Percentiles rank a stretch among this genome's conserved stretches.
Conservation (phyloP, 1,140 invertebrate genomes). For the Nasonia giraulti region DNA sequence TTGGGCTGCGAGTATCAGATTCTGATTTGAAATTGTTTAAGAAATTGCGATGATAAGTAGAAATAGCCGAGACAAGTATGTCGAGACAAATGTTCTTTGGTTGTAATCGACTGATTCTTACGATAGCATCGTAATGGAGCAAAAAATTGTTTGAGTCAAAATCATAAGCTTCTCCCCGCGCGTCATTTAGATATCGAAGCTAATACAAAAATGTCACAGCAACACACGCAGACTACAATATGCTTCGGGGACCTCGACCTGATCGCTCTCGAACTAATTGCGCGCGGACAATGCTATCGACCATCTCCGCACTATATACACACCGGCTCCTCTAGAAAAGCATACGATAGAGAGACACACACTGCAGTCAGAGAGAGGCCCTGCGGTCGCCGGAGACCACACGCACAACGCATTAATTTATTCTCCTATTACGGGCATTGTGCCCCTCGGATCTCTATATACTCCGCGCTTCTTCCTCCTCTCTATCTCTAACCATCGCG, state of each 20-base stretch:
- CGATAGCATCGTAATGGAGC: background rate
- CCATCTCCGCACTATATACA: conserved; percentile 54
- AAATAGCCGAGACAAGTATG: no score
- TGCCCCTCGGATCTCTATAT: conserved; percentile 29
- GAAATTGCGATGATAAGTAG: no score
- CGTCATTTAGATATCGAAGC: conserved; percentile 33
- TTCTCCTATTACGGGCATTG: conserved; percentile 65
- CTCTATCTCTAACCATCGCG: background rate
- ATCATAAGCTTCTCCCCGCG: conserved; percentile 4
- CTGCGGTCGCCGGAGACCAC: conserved; percentile 48
- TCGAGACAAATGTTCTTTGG: no score
- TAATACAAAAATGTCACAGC: conserved; percentile 53
- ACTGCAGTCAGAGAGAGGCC: background rate
- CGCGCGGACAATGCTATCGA: conserved; percentile 62
- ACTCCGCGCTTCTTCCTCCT: background rate
- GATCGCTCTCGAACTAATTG: conserved; percentile 58
- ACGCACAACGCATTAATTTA: conserved; percentile 60
- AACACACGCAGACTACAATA: conserved; percentile 18
- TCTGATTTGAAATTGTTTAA: no score
- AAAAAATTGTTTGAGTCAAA: background rate
- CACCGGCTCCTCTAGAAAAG: conserved; percentile 38
- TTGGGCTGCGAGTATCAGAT: background rate
- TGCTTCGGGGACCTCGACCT: background rate
- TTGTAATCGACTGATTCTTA: no score
- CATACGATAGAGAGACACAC: conserved; percentile 27